Percentiles rank a stretch among this genome's conserved stretches.
phyloP scores from a whole-genome alignment of 2,113 vertebrate genomes.

The Pseudolaguvia tuberculata region DNA sequence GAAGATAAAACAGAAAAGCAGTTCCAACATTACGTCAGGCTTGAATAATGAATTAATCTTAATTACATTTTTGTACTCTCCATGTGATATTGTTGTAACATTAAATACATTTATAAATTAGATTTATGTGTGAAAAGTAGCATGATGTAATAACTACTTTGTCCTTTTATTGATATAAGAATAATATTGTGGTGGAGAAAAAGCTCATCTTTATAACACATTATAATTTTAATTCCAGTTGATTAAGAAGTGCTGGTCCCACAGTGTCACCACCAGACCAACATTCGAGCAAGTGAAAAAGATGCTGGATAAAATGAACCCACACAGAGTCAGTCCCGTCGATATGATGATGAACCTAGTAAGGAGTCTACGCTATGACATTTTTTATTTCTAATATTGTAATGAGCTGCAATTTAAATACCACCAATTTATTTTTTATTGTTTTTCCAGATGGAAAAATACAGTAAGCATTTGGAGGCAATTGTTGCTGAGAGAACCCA shows the following conservation, averaged over 20 bases:
- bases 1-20: background rate
- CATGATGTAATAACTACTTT: too few relatives aligned
- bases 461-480: slow-evolving; percentile 74
- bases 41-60: too few relatives aligned
- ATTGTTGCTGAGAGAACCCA: slow-evolving; percentile 72
- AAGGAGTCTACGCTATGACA: slow-evolving; percentile 14
- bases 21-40: background rate
- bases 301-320: slow-evolving; percentile 73
- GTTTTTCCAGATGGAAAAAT: slow-evolving; percentile 72
- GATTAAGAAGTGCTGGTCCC: slow-evolving; percentile 70
- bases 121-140: too few relatives aligned
- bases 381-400: background rate
- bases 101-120: too few relatives aligned
- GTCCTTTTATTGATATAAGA: too few relatives aligned
- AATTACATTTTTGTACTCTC: too few relatives aligned
- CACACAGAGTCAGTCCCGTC: slow-evolving; percentile 72
- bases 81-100: too few relatives aligned
- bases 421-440: background rate
- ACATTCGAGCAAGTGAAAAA: slow-evolving; percentile 75
- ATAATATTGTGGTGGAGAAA: too few relatives aligned
- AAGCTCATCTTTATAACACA: background rate
- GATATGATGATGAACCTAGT: slow-evolving; percentile 79
- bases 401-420: background rate
- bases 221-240: slow-evolving; percentile 56
- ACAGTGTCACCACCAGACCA: slow-evolving; percentile 62